Conservation (phyloP, 1,140 invertebrate species). For the Eufriesea mexicana region DNA sequence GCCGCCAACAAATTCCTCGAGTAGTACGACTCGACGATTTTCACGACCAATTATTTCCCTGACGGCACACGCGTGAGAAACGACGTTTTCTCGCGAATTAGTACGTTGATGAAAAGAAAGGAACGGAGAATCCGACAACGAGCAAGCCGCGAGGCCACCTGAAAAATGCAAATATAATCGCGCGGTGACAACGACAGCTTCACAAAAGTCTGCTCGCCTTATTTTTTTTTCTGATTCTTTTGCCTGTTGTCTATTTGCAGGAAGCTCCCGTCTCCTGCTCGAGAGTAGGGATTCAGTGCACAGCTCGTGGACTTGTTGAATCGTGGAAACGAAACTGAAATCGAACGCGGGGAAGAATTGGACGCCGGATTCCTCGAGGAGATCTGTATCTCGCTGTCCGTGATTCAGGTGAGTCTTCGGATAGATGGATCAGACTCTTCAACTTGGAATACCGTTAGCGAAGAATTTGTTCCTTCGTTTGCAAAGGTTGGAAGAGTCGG, state of each 20-base stretch:
- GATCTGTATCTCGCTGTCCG: background rate
- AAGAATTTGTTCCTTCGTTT: too few species aligned
- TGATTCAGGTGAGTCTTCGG: background rate
- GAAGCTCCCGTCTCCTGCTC: background rate
- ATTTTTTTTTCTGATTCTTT: background rate
- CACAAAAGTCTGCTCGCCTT: background rate
- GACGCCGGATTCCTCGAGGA: background rate
- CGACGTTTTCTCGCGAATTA: too few species aligned
- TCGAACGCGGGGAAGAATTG: background rate
- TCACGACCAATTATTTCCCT: too few species aligned
- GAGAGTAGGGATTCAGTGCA: background rate
- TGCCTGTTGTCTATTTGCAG: background rate
- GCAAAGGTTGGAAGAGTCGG: too few species aligned
- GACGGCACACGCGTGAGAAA: too few species aligned
- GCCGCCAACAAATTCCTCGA: too few species aligned
- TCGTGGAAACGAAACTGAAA: background rate
- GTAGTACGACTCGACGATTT: too few species aligned
- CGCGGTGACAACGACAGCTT: slow-evolving; percentile 31
- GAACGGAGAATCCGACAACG: too few species aligned
- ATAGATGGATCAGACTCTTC: background rate
- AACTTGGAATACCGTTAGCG: too few species aligned
- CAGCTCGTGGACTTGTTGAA: slow-evolving; percentile 12
- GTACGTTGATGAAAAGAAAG: too few species aligned
- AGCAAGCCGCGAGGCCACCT: background rate
- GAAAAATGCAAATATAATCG: slow-evolving; percentile 68